Base-by-base conservation (phyloP, 2,888 invertebrate species). In the Luperina testacea region DNA sequence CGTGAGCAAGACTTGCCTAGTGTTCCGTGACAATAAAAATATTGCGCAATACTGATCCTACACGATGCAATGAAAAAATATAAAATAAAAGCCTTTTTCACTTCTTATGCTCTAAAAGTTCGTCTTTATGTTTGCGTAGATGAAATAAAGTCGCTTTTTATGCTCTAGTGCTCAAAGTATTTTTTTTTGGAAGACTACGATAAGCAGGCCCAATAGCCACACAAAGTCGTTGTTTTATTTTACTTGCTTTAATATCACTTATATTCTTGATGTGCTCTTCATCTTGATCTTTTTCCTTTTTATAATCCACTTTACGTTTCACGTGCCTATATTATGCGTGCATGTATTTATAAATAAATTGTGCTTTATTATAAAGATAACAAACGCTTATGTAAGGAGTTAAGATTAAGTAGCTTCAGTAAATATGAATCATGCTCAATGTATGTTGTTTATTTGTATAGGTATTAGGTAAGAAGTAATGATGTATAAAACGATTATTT, bases 291-390 rank as follows among this genome's bases (percentile, higher is more conserved):
- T 67, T 67, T 9, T 13, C 24, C 27, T 57, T 13, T 20, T 11
- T n/a, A 32, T 48, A 48, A 17, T 61, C 32, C 32, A 48, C 9
- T 61, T 72, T 71, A 48, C 38, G 4, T 51, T 53, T 20, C 38
- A 48, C 48, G 45, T 61, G 48, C 17, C n/a, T 61, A n/a, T 72
- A 72, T 48, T n/a, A n/a, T n/a, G n/a, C n/a, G n/a, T n/a, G n/a
- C n/a, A n/a, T n/a, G n/a, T n/a, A n/a, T 72, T 17, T 48, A 51
- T 48, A 72, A 17, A 71, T 75, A 75, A 61, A 61, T 59, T 61
- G 48, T 61, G 7, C 38, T 72, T 38, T 48, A 75, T 75, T 72
- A 61, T n/a, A 72, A 24, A 20, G 51, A 17, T 5, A 59, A 69
- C n/a, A 42, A 61, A 8, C 17, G 38, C 11, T 61, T 72, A 51